Base-by-base conservation (phyloP, 1,140 invertebrate species). In the Ips nitidus region DNA sequence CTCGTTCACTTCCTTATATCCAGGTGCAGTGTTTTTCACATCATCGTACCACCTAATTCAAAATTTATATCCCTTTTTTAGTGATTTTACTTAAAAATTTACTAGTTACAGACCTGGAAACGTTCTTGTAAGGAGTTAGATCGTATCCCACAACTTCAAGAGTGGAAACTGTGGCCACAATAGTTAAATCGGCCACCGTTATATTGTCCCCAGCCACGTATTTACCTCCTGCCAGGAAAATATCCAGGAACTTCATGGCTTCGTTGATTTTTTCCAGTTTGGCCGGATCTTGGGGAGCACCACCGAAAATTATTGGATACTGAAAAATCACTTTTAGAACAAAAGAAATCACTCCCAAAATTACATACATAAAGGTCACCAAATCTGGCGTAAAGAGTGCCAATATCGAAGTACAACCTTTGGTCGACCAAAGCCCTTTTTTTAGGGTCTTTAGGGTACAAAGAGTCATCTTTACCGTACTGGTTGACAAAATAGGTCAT, bases 391-490 rank as follows among this genome's bases (percentile, higher is more conserved):
- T 90, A 91, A 1, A 94, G 79, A 1, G 84, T 87, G 50, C 86
- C 88, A n/a, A 87, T 81, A 75, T 93, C 90, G 78, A 93, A 94
- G 77, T 88, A 89, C 1, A 94, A 80, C 65, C 88, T 84, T 72
- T 90, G 87, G 75, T 93, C 88, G 2, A 94, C 87, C 0, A 89
- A 0, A 1, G 89, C 91, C 5, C 91, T 81, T 61, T 87, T 84
- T 70, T 89, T 87, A 0, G 88, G 83, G 43, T 92, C 88, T 72
- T 89, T 90, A 0, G 91, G 91, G 77, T 93, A 93, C 4, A 93
- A 80, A 1, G 82, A 81, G 77, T 86, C 88, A 69, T 90, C 83
- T 77, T 91, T 90, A 41, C 83, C 89, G 75, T 93, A 94, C 73
- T 90, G 84, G 71, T 89, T 86, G 0, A 81, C 87, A 66, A 94